These are phyloP conservation scores for Menura novaehollandiae DNA, from an alignment of 2,113 vertebrate genomes.

Conservation along the genomic window DNA sequence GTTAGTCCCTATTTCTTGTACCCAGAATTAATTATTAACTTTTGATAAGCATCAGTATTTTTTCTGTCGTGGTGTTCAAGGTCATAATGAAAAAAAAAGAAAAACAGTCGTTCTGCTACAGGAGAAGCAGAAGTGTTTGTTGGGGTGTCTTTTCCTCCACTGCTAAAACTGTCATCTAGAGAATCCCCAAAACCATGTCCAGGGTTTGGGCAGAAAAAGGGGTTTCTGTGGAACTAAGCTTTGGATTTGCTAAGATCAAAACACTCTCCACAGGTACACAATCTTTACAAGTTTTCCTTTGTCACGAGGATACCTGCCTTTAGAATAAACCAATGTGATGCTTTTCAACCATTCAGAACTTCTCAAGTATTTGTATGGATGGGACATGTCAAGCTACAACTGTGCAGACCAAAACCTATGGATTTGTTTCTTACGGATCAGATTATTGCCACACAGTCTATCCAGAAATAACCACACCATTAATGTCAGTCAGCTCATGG, in stretches of 20 bases:
- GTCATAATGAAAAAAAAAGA: background rate
- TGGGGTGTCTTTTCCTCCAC: background rate
- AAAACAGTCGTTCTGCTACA: background rate
- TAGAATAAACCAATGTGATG: background rate
- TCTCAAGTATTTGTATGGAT: background rate
- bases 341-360: background rate
- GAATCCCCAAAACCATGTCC: background rate
- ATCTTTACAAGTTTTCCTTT: background rate
- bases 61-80: background rate
- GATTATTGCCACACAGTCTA: background rate
- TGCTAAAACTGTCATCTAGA: background rate
- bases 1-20: background rate
- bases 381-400: background rate
- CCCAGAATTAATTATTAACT: slow-evolving; percentile 4
- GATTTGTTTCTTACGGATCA: background rate
- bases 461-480: background rate
- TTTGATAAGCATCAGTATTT: background rate
- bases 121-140: background rate
- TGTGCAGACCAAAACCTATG: background rate
- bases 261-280: background rate
- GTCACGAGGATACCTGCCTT: background rate
- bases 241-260: background rate
- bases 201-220: background rate
- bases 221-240: background rate
- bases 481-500: background rate